Percentiles rank a stretch among this genome's conserved stretches.
Conservation (phyloP, 2,113 vertebrate genomes). For the Oxyruncus cristatus region DNA sequence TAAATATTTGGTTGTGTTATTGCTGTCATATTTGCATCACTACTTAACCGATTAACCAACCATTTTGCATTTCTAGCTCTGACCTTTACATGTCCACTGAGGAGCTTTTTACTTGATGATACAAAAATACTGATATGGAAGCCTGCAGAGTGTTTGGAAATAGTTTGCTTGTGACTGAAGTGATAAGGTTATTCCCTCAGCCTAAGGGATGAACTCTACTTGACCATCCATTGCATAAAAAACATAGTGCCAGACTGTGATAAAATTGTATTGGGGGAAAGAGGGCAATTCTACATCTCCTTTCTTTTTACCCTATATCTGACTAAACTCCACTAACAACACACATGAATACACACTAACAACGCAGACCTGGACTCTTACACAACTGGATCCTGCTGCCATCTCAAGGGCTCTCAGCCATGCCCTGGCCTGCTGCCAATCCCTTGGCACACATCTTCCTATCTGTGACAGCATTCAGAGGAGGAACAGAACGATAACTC, state of each 20-base stretch:
- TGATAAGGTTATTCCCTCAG: background rate
- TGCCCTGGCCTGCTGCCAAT: background rate
- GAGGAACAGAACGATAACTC: accelerated
- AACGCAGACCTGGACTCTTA: background rate
- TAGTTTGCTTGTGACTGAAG: background rate
- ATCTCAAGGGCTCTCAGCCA: background rate
- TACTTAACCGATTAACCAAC: background rate
- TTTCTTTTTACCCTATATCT: background rate
- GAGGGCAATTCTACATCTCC: background rate
- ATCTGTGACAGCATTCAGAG: background rate
- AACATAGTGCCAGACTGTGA: background rate
- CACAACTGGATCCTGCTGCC: background rate
- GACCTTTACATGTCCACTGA: background rate
- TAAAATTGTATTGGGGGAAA: accelerated
- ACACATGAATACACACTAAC: background rate
- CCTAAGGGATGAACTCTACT: background rate
- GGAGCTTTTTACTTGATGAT: background rate
- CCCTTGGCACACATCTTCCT: background rate
- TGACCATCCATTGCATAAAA: background rate
- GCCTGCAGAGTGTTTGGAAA: background rate
- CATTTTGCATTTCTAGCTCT: background rate
- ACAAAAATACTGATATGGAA: background rate
- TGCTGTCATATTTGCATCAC: background rate
- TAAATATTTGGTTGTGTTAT: background rate
- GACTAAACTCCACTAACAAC: background rate